A percentile compares a stretch with the other conserved stretches of the same genome.
Evolutionary conservation across 2,797 vertebrate genomes (phyloP).

Genomic region (Steatocranus sp.): DNA sequence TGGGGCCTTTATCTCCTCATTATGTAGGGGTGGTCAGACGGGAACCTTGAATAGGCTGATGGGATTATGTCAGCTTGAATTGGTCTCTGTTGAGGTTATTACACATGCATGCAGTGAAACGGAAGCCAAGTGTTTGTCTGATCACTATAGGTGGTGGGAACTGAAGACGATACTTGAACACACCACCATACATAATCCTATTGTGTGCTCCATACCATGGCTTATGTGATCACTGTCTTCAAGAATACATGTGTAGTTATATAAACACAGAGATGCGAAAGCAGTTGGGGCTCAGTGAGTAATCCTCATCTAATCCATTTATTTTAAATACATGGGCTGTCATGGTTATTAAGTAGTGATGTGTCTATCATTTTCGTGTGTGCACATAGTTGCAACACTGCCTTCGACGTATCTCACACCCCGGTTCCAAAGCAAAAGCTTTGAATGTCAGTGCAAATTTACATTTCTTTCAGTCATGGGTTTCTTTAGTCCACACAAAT

Average conservation of each 20-base stretch:
- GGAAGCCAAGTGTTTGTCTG: slow-evolving; percentile 14
- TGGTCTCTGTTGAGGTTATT: slow-evolving; percentile 4
- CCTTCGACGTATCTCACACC: not conserved
- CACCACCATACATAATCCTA: slow-evolving; percentile 45
- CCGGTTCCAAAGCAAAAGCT: not conserved
- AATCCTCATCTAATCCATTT: slow-evolving; percentile 62
- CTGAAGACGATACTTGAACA: slow-evolving; percentile 17
- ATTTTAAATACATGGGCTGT: slow-evolving; percentile 37
- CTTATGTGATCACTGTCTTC: slow-evolving; percentile 47
- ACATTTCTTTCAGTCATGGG: not conserved
- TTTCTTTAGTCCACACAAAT: not conserved
- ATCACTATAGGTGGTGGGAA: slow-evolving; percentile 16
- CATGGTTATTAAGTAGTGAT: slow-evolving; percentile 22
- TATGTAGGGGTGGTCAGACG: slow-evolving; percentile 35
- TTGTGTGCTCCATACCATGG: slow-evolving; percentile 47
- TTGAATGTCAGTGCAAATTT: not conserved
- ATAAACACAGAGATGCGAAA: slow-evolving; percentile 28
- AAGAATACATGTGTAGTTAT: slow-evolving; percentile 25
- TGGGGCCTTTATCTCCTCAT: slow-evolving; percentile 11
- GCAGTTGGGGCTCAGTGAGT: slow-evolving; percentile 22
- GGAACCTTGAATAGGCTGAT: slow-evolving; percentile 46
- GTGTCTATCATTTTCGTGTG: not conserved
- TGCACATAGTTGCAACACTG: not conserved
- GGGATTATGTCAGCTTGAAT: slow-evolving; percentile 54
- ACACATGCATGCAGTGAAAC: slow-evolving; percentile 9